Conservation (phyloP, 1,140 invertebrate genomes). For the Drosophila suzukii region DNA sequence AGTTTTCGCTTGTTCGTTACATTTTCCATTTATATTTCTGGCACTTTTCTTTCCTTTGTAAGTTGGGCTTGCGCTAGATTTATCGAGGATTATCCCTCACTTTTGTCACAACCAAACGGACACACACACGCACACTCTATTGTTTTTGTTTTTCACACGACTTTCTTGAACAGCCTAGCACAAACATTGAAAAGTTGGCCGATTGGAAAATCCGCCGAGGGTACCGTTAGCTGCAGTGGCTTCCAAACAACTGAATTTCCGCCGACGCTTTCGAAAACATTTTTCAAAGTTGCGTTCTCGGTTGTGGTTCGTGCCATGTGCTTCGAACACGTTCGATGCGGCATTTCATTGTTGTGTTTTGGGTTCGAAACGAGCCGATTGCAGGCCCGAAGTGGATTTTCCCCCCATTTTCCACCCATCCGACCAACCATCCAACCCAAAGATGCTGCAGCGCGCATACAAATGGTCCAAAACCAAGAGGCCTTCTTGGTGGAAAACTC, state of each 20-base stretch:
- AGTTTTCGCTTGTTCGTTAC: conserved; percentile 40
- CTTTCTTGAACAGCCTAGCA: conserved; percentile 21
- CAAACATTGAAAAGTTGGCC: conserved; percentile 5
- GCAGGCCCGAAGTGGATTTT: conserved; percentile 15
- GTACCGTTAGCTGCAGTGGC: conserved; percentile 71
- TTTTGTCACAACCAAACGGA: conserved; percentile 38
- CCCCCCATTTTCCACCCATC: conserved; percentile 6
- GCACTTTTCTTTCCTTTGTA: conserved; percentile 39
- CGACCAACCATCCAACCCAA: not conserved
- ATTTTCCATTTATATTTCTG: conserved; percentile 35
- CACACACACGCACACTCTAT: conserved; percentile 25
- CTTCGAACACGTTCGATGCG: conserved; percentile 70
- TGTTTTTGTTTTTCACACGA: conserved; percentile 51
- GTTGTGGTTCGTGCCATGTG: conserved; percentile 59
- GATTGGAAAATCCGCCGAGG: conserved; percentile 24
- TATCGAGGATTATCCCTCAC: conserved; percentile 30
- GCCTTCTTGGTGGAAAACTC: conserved; percentile 17
- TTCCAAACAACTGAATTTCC: conserved; percentile 72
- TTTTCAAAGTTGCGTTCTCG: conserved; percentile 33
- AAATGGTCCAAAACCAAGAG: conserved; percentile 38
- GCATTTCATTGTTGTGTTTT: conserved; percentile 73
- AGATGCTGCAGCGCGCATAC: conserved; percentile 52
- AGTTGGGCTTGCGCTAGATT: conserved; percentile 37
- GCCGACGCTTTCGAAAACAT: conserved; percentile 40
- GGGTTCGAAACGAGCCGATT: conserved; percentile 55